Percentiles rank a stretch among this genome's conserved stretches.
These are phyloP conservation scores for Varanus salvator DNA, from an alignment of 2,113 vertebrate species.

Conservation along the genomic window DNA sequence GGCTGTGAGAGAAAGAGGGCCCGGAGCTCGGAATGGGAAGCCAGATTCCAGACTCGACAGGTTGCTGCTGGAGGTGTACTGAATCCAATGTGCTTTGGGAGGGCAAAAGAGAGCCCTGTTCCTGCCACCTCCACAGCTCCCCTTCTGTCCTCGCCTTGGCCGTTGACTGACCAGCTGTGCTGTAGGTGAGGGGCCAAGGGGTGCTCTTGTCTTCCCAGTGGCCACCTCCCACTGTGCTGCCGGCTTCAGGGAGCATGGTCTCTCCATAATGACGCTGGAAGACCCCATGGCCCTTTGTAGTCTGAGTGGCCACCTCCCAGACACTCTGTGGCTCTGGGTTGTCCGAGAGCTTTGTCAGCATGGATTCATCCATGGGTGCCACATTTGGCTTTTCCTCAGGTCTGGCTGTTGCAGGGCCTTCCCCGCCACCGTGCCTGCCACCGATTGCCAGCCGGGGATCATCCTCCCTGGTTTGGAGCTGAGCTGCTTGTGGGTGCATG, in stretches of 20 bases:
- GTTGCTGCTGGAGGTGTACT: neutral
- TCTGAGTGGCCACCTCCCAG: neutral
- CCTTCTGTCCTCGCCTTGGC: neutral
- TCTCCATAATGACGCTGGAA: neutral
- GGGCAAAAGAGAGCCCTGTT: neutral
- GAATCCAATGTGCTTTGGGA: neutral
- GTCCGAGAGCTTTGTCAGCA: neutral
- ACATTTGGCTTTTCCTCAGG: neutral
- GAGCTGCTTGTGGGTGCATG: neutral
- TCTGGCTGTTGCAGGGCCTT: neutral
- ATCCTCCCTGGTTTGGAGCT: neutral
- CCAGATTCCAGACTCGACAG: neutral
- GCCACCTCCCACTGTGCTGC: neutral
- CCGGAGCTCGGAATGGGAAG: neutral
- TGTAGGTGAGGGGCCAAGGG: neutral
- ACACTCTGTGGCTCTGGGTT: neutral
- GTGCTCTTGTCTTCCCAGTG: neutral
- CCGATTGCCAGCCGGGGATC: neutral
- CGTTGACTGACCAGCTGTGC: neutral
- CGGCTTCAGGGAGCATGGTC: neutral
- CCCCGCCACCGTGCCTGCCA: fast-evolving
- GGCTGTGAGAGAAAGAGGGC: neutral
- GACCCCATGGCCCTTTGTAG: neutral
- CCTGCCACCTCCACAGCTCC: neutral
- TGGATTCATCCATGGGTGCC: neutral